A percentile compares a stretch with the other conserved stretches of the same genome.
phyloP scores from a whole-genome alignment of 2,888 invertebrate genomes.

The Epinotia demarniana region DNA sequence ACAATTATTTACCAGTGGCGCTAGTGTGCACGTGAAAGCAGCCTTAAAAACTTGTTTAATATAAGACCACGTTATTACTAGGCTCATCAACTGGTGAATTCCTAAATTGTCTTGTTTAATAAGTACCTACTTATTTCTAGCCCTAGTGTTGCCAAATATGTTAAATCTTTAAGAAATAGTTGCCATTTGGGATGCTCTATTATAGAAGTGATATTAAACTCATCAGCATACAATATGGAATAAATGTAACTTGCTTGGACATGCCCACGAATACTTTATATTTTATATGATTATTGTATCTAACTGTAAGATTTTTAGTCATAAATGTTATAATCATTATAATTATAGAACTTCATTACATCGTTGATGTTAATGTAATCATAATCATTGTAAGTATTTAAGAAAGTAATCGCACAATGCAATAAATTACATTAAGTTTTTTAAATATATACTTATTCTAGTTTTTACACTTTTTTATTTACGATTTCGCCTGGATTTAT shows the following conservation, averaged over 20 bases:
- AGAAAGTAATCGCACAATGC: too few relatives aligned
- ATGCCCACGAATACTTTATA: neutral
- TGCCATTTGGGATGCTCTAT: conserved; percentile 16
- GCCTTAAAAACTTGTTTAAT: too few relatives aligned
- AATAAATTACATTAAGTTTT: too few relatives aligned
- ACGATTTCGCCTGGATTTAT: too few relatives aligned
- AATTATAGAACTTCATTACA: neutral
- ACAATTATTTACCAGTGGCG: too few relatives aligned
- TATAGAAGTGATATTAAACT: neutral
- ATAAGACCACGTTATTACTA: neutral
- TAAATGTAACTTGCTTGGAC: neutral
- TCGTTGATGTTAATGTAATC: neutral
- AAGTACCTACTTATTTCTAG: conserved; percentile 3
- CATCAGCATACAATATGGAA: neutral
- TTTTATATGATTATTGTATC: neutral
- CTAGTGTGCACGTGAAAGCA: too few relatives aligned
- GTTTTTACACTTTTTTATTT: too few relatives aligned
- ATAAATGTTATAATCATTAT: too few relatives aligned
- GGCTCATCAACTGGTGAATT: neutral
- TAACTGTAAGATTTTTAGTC: too few relatives aligned
- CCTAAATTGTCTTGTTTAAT: neutral
- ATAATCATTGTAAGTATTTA: neutral
- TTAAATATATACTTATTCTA: too few relatives aligned
- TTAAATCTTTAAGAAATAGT: conserved; percentile 27
- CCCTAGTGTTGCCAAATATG: conserved; percentile 34